Evolutionary conservation across 1,140 invertebrate genomes (phyloP).

Genomic region (Papilio glaucus): DNA sequence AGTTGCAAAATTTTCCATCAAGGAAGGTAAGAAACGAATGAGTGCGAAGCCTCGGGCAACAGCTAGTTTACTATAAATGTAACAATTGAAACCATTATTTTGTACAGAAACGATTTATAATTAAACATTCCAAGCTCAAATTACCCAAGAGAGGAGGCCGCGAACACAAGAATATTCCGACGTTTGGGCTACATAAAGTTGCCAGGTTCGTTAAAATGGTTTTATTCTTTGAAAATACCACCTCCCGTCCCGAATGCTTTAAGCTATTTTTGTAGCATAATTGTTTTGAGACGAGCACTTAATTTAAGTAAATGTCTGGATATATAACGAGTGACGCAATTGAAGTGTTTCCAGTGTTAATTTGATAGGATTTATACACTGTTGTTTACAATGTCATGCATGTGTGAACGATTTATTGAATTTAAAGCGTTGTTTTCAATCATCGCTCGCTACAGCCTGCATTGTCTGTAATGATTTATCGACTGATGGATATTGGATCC

Average conservation of each 20-base stretch:
- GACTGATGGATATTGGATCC: slow-evolving; percentile 3
- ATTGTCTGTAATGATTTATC: slow-evolving; percentile 22
- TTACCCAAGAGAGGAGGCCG: neutral
- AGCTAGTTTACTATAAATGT: too few species aligned
- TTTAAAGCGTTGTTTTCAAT: slow-evolving; percentile 24
- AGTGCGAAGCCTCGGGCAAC: too few species aligned
- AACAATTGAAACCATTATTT: neutral
- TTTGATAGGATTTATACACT: neutral
- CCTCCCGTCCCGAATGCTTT: neutral
- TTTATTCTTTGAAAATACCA: neutral
- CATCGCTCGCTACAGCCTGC: neutral
- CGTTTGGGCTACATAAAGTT: neutral
- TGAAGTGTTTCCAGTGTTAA: neutral
- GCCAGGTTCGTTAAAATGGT: neutral
- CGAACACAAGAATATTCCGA: neutral
- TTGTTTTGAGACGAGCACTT: neutral
- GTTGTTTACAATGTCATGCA: neutral
- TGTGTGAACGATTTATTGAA: slow-evolving; percentile 12
- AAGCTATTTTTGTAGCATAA: neutral
- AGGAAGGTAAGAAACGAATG: too few species aligned
- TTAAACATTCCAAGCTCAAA: neutral
- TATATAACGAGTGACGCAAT: neutral
- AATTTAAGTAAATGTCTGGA: neutral
- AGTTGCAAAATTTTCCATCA: too few species aligned
- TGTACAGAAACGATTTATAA: neutral